phyloP scores from a whole-genome alignment of 1,140 invertebrate species.

The Trinorchestia longiramus region DNA sequence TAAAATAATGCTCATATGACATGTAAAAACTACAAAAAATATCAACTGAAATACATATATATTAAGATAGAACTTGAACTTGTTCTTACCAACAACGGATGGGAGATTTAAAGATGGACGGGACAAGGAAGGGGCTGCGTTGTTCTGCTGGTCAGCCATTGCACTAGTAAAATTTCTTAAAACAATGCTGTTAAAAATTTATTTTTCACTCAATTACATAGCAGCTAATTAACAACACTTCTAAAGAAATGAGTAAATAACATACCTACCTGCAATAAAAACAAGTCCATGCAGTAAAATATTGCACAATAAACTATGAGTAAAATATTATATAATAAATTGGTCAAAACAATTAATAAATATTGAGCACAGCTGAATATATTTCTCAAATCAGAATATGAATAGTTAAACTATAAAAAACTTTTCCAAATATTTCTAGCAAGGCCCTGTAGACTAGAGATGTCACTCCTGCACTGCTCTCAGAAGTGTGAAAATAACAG shows the following conservation, averaged over 20 bases:
- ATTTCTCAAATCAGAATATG: too few relatives aligned
- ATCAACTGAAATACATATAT: neutral
- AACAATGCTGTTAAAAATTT: neutral
- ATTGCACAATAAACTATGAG: too few relatives aligned
- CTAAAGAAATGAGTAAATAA: neutral
- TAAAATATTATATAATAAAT: too few relatives aligned
- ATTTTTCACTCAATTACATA: neutral
- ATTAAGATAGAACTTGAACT: neutral
- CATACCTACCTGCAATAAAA: neutral
- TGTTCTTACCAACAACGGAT: conserved; percentile 35
- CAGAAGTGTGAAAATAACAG: too few relatives aligned
- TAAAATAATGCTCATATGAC: neutral
- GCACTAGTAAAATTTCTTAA: neutral
- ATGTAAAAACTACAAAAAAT: neutral
- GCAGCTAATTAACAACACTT: neutral
- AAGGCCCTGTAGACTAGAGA: too few relatives aligned
- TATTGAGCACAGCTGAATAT: too few relatives aligned
- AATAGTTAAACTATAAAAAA: too few relatives aligned
- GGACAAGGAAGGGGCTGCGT: conserved; percentile 23
- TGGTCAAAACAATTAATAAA: too few relatives aligned
- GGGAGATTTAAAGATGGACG: conserved; percentile 46
- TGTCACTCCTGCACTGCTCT: too few relatives aligned
- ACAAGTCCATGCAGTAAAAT: too few relatives aligned
- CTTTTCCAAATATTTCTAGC: too few relatives aligned
- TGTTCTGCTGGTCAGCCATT: conserved; percentile 53